Conservation (phyloP, 2,113 vertebrate genomes). For the Cephalopholis sonnerati region DNA sequence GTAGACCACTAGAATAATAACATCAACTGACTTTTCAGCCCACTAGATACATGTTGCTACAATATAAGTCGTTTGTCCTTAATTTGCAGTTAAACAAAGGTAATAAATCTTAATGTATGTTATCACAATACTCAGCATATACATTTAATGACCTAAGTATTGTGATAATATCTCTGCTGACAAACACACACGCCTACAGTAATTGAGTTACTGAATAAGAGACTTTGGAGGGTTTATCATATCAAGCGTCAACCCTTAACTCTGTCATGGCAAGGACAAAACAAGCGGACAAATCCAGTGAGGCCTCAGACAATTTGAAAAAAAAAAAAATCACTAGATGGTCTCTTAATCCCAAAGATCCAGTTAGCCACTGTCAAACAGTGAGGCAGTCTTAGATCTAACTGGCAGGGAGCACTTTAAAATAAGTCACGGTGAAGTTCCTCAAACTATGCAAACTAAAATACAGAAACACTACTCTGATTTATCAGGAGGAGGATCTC, state of each 20-base stretch:
- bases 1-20: too few relatives aligned
- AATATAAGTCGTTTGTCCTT: too few relatives aligned
- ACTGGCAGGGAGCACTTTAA: slow-evolving; percentile 9
- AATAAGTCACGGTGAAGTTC: slow-evolving; percentile 3
- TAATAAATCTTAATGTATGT: too few relatives aligned
- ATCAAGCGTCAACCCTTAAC: slow-evolving; percentile 62
- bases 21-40: too few relatives aligned
- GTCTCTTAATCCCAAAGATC: slow-evolving; percentile 73
- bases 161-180: not conserved
- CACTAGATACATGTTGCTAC: too few relatives aligned
- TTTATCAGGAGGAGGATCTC: not conserved
- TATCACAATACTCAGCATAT: too few relatives aligned
- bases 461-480: not conserved
- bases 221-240: slow-evolving; percentile 68
- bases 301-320: slow-evolving; percentile 71
- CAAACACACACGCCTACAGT: slow-evolving; percentile 30
- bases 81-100: too few relatives aligned
- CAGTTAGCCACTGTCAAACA: slow-evolving; percentile 64
- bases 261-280: slow-evolving; percentile 54
- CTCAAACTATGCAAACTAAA: not conserved
- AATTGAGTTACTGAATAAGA: slow-evolving; percentile 72
- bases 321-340: slow-evolving; percentile 64
- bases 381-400: slow-evolving; percentile 39
- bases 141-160: too few relatives aligned
- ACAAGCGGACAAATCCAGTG: slow-evolving; percentile 66